Percentiles rank a stretch among this genome's conserved stretches.
Evolutionary conservation across 92 coral and sea anemone species (phyloP).

Genomic region (Nematostella vectensis): DNA sequence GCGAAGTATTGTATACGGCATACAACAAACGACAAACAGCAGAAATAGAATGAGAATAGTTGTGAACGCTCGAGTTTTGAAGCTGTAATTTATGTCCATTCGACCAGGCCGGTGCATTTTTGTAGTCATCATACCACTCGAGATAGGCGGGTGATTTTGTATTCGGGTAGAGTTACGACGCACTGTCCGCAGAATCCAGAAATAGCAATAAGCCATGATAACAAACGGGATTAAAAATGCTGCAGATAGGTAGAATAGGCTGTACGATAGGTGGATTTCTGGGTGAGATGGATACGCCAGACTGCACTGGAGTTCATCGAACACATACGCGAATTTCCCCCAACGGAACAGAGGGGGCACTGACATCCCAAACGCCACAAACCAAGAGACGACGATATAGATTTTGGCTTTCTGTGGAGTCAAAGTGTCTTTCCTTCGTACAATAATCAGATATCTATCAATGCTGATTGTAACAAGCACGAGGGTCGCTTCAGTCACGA

Average conservation of each 20-base stretch:
- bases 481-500: conserved; percentile 83
- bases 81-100: conserved; percentile 95
- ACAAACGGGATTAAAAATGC: conserved; percentile 66
- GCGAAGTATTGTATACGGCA: conserved; percentile 59
- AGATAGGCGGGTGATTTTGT: conserved; percentile 89
- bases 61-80: conserved; percentile 92
- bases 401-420: conserved; percentile 86
- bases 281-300: conserved; percentile 38
- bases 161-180: conserved; percentile 81
- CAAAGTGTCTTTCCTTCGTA: conserved; percentile 73
- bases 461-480: conserved; percentile 76
- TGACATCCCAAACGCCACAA: conserved; percentile 48
- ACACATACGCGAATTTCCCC: conserved; percentile 64
- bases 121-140: conserved; percentile 64
- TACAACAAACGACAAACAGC: conserved; percentile 61
- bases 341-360: conserved; percentile 82
- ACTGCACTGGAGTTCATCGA: conserved; percentile 78
- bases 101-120: conserved; percentile 88
- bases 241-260: conserved; percentile 47
- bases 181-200: conserved; percentile 73
- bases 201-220: conserved; percentile 73
- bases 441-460: conserved; percentile 88
- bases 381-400: conserved; percentile 75
- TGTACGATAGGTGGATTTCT: conserved; percentile 50
- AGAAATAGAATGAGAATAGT: conserved; percentile 86